Base-by-base conservation (phyloP, 1,140 invertebrate species). In the Pissodes strobi region DNA sequence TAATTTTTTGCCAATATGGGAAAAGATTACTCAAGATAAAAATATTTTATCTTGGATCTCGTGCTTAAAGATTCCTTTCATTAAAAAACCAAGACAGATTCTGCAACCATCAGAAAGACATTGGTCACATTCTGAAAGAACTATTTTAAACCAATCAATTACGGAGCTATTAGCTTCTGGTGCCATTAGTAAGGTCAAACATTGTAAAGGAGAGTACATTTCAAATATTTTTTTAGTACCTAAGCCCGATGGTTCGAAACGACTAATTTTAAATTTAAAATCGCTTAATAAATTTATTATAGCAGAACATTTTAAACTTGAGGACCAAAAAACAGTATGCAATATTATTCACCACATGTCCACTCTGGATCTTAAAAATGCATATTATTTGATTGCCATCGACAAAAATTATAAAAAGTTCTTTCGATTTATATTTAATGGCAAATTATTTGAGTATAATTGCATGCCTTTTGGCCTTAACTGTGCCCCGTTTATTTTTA, bases 21-120 rank as follows among this genome's bases (percentile, higher is more conserved):
- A 46, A 46, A n/a, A 46, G 3, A 46, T 46, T 46, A 46, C 43
- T 6, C 43, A 46, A 9, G 43, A 46, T 22, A 46, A 46, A 46
- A 46, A 22, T 46, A 46, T 46, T 46, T 46, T 46, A 46, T 46
- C 43, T 22, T 46, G 43, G 21, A 21, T 46, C 8, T 22, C 43
- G 4, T 4, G 43, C 4, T 19, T 46, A 17, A 46, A 19, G 21
- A 4, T 46, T 6, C 43, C 43, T 22, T 46, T 46, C 3, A 21
- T 46, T 21, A 22, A 2, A 5, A 17, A 46, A 17, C 39, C 39
- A 5, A 43, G 15, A 43, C 39, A 43, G n/a, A n/a, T n/a, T n/a
- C n/a, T n/a, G n/a, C n/a, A n/a, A n/a, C n/a, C n/a, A n/a, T n/a
- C n/a, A n/a, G n/a, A n/a, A n/a, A n/a, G n/a, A n/a, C n/a, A n/a